A percentile compares a stretch with the other conserved stretches of the same genome.
These are phyloP conservation scores for Gymnorhina tibicen DNA, from an alignment of 2,113 vertebrate species.

Conservation along the genomic window DNA sequence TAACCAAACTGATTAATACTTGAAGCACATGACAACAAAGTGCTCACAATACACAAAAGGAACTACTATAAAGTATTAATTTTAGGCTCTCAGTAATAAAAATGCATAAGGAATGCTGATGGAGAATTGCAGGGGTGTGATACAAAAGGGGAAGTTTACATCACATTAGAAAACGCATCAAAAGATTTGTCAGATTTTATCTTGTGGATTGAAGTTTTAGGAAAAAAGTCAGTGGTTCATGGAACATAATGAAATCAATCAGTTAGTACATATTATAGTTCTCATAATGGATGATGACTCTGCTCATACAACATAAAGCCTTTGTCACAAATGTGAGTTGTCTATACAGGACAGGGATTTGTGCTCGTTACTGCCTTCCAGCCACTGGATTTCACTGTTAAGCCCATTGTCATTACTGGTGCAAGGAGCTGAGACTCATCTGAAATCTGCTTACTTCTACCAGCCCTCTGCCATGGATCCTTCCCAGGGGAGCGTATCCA, in stretches of 20 bases:
- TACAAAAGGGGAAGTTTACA: not conserved
- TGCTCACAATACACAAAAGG: not conserved
- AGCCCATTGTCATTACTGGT: not conserved
- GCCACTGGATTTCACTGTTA: not conserved
- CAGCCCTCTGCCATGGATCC: not conserved
- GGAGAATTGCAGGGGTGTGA: not conserved
- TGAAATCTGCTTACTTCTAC: fast-evolving
- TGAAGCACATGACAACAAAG: not conserved
- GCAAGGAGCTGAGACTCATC: not conserved
- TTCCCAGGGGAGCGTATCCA: not conserved
- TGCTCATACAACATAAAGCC: not conserved
- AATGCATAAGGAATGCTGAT: not conserved
- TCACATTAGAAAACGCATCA: not conserved
- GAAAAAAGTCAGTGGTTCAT: not conserved
- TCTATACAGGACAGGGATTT: not conserved
- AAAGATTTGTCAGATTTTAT: not conserved
- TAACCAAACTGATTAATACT: not conserved
- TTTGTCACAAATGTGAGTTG: not conserved
- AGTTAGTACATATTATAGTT: not conserved
- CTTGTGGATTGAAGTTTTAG: not conserved
- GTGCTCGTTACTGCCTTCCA: not conserved
- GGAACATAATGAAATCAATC: not conserved
- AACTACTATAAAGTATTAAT: not conserved
- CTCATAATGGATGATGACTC: not conserved
- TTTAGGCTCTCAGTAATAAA: not conserved